Base-by-base conservation (phyloP, 2,888 invertebrate species). In the Drosophila siamana region DNA sequence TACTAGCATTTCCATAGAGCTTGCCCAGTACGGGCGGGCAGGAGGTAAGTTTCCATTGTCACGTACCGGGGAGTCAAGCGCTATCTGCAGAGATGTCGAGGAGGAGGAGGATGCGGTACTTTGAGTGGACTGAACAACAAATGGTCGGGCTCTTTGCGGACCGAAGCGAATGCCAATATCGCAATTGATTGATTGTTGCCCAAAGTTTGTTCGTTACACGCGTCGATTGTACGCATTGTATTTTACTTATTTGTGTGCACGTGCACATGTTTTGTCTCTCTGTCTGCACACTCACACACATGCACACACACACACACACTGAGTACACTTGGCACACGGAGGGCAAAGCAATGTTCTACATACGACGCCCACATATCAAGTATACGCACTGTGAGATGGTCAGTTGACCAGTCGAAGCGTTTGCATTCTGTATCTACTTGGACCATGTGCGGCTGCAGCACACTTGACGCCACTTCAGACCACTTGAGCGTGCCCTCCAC, bases 1-100 rank as follows among this genome's bases (percentile, higher is more conserved):
- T 55, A 98, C 98, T 36, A 96, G 97, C 86, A 98, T 99, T 91
- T 96, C 96, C 86, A 96, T 98, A 81, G 96, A 97, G 91, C 94
- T 97, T 84, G 98, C 98, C n/a, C 97, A 97, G 90, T 98, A 97
- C 89, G 98, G 97, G 11, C 95, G 96, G 28, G 89, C 92, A 83
- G 90, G 91, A 80, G 91, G 92, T 92, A 76, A 90, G 89, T 84
- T 71, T 40, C 15, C 59, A 69, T 70, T 69, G 68, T 65, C 73
- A 78, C 73, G 73, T 73, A 74, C 70, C 43, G 48, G 24, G 43
- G 30, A 46, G 22, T 43, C 41, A 22, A 50, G 57, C 26, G 59
- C 36, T 65, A 54, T 60, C 54, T 61, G 43, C 54, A 30, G 38
- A 43, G 38, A 52, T 43, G 51, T 43, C 7, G 44, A 43, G 38